Conservation (phyloP, 2,113 vertebrate species). For the Irena cyanogastra region DNA sequence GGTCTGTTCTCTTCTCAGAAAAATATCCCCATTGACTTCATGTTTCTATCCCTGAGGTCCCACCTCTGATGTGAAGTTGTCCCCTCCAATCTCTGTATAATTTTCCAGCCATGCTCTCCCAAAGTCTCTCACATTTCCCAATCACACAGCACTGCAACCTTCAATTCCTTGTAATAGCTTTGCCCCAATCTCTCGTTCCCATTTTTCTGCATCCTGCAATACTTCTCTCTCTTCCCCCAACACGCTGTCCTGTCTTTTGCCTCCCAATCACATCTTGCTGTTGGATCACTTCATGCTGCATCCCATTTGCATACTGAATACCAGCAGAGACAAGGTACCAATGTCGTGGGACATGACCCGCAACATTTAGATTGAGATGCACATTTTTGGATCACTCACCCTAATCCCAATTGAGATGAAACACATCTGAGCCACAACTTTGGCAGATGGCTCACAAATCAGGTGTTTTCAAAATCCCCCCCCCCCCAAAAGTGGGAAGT, state of each 20-base stretch:
- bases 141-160: not conserved
- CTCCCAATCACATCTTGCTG: slow-evolving; percentile 21
- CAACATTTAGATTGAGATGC: slow-evolving; percentile 5
- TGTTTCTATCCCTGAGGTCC: not conserved
- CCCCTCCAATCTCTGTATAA: not conserved
- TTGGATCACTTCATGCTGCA: slow-evolving; percentile 40
- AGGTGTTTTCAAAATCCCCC: slow-evolving; percentile 38
- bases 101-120: not conserved
- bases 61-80: not conserved
- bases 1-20: not conserved
- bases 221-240: not conserved
- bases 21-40: not conserved
- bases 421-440: slow-evolving; percentile 24
- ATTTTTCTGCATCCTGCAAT: not conserved
- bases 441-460: slow-evolving; percentile 60
- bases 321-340: slow-evolving; percentile 44
- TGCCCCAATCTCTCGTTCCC: not conserved
- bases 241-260: not conserved
- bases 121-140: not conserved
- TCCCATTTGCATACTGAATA: slow-evolving; percentile 64
- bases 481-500: not conserved
- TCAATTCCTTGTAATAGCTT: not conserved
- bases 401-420: slow-evolving; percentile 32
- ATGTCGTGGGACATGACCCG: slow-evolving; percentile 56
- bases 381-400: slow-evolving; percentile 44